Percentiles rank a stretch among this genome's conserved stretches.
Evolutionary conservation across 1,140 invertebrate genomes (phyloP).

Genomic region (Scaptomyza montana): DNA sequence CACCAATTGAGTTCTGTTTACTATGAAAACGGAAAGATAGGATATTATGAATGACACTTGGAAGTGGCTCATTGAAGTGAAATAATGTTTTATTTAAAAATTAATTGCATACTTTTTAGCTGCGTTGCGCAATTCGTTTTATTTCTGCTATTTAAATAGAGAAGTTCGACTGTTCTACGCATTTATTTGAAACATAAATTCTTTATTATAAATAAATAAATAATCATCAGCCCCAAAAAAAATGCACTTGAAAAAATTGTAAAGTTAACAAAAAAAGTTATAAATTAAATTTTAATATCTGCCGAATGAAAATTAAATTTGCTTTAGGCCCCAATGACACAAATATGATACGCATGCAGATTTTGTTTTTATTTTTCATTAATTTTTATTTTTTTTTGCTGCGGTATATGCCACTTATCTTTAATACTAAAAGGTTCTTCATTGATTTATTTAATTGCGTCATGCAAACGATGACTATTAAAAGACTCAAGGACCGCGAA

Average conservation of each 20-base stretch:
- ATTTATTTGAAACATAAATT: not conserved
- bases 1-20: constrained; percentile 33
- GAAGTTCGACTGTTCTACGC: not conserved
- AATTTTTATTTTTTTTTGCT: constrained; percentile 23
- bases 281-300: constrained; percentile 8
- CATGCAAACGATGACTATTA: constrained; percentile 27
- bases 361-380: not conserved
- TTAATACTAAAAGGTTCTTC: constrained; percentile 21
- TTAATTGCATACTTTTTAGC: constrained; percentile 69
- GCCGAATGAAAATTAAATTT: constrained; percentile 5
- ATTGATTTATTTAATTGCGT: constrained; percentile 25
- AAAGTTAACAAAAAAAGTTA: not conserved
- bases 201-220: not conserved
- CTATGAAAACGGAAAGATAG: not conserved
- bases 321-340: not conserved
- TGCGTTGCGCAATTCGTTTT: constrained; percentile 29
- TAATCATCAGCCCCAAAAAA: not conserved
- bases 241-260: constrained; percentile 4
- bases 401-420: constrained; percentile 18
- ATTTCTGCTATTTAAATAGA: not conserved
- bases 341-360: not conserved
- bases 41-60: constrained; percentile 13
- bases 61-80: constrained; percentile 16
- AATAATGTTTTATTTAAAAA: constrained; percentile 40
- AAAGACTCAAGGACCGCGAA: not conserved